Evolutionary conservation across 2,888 invertebrate genomes (phyloP).

Genomic region (Ferrisia virgata): DNA sequence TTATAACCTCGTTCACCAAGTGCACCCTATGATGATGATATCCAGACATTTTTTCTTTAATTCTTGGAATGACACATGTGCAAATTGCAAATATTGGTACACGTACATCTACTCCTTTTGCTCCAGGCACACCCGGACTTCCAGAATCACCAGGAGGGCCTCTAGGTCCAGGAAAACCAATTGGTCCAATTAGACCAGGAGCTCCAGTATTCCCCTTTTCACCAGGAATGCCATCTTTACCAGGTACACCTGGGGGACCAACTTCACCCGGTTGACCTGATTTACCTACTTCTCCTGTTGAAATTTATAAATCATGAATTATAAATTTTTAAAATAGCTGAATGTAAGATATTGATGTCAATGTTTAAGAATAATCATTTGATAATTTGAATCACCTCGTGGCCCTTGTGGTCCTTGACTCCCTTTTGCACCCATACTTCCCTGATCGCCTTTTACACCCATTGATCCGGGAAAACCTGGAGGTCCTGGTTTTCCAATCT

Average conservation of each 20-base stretch:
- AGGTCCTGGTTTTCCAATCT: conserved; percentile 75
- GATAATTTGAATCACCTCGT: conserved; percentile 56
- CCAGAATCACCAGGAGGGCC: conserved; percentile 54
- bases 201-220: conserved; percentile 76
- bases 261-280: conserved; percentile 74
- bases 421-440: conserved; percentile 71
- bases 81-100: too few species aligned
- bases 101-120: conserved; percentile 47
- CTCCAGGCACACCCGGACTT: conserved; percentile 45
- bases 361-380: too few species aligned
- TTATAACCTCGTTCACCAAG: conserved; percentile 77
- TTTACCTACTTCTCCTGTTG: conserved; percentile 68
- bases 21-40: conserved; percentile 59
- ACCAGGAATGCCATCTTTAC: conserved; percentile 75
- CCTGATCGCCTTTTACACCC: conserved; percentile 63
- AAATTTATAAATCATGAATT: conserved; percentile 33
- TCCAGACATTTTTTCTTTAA: too few species aligned
- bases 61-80: too few species aligned
- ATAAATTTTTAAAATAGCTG: background rate
- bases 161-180: conserved; percentile 75
- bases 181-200: conserved; percentile 74
- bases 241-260: conserved; percentile 71
- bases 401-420: conserved; percentile 78
- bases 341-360: background rate
- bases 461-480: conserved; percentile 81